Conservation (phyloP, 1,140 invertebrate species). For the Spodoptera litura region DNA sequence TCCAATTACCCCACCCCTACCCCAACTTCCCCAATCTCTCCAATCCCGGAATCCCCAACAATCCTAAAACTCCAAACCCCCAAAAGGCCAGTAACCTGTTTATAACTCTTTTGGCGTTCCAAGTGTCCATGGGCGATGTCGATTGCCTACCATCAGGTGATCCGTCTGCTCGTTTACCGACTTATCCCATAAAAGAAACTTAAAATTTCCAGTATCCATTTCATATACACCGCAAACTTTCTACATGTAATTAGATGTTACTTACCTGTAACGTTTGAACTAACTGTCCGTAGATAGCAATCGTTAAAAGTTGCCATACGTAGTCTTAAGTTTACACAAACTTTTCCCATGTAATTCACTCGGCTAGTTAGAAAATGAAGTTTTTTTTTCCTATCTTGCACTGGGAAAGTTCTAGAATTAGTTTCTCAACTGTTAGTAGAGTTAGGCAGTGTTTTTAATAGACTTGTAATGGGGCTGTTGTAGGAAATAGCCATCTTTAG, state of each 20-base stretch:
- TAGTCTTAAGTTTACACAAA: not conserved
- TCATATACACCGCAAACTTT: not conserved
- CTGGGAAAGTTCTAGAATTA: conserved; percentile 36
- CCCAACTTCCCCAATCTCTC: too few species aligned
- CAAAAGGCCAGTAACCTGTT: too few species aligned
- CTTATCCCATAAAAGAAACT: not conserved
- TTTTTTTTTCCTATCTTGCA: conserved; percentile 23
- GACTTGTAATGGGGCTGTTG: conserved; percentile 16
- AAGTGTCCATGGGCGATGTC: too few species aligned
- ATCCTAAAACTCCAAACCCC: too few species aligned
- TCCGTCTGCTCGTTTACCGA: too few species aligned
- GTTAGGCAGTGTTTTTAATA: conserved; percentile 43
- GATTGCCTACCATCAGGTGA: too few species aligned
- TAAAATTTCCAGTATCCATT: too few species aligned
- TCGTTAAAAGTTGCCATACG: conserved; percentile 16
- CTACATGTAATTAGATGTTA: not conserved
- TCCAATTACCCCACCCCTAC: too few species aligned
- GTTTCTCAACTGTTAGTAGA: conserved; percentile 40
- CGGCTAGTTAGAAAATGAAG: conserved; percentile 33
- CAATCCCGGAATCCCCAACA: too few species aligned
- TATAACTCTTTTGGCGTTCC: too few species aligned
- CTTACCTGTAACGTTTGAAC: not conserved
- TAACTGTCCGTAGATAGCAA: not conserved
- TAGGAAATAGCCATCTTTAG: not conserved
- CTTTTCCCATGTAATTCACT: conserved; percentile 40